Conservation (phyloP, 2,797 vertebrate species). For the Eremophila alpestris region DNA sequence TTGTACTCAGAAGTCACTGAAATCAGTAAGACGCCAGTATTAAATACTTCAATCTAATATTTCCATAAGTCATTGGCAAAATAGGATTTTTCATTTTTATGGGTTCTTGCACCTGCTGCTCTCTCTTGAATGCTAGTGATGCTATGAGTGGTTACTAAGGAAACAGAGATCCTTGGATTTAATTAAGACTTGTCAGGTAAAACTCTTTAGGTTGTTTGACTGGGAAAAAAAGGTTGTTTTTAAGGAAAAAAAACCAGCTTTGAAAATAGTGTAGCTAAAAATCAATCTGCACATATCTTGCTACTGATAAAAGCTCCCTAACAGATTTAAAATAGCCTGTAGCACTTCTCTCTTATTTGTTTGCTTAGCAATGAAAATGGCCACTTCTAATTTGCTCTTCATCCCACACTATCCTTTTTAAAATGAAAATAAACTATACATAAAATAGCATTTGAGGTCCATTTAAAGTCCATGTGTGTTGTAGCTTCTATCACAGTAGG, state of each 20-base stretch:
- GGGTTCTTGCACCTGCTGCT: constrained; percentile 26
- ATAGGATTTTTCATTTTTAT: constrained; percentile 25
- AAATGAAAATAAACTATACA: neutral
- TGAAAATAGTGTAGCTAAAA: neutral
- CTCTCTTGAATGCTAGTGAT: neutral
- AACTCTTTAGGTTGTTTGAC: neutral
- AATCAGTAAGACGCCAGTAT: neutral
- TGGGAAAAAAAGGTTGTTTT: no score
- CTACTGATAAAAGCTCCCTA: neutral
- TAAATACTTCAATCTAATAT: constrained; percentile 19
- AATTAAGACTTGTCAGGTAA: constrained; percentile 35
- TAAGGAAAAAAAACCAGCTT: accelerated
- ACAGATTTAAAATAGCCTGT: neutral
- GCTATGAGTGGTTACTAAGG: constrained; percentile 41
- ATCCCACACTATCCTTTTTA: neutral
- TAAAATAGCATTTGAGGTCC: neutral
- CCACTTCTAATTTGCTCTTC: neutral
- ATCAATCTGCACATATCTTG: neutral
- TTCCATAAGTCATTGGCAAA: constrained; percentile 23
- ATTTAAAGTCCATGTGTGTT: neutral
- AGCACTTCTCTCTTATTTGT: neutral
- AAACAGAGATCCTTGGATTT: constrained; percentile 43
- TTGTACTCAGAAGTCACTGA: neutral
- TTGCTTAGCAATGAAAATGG: neutral
- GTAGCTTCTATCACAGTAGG: neutral